A percentile compares a stretch with the other conserved stretches of the same genome.
Conservation (phyloP, 1,140 invertebrate species). For the Aculops lycopersici region DNA sequence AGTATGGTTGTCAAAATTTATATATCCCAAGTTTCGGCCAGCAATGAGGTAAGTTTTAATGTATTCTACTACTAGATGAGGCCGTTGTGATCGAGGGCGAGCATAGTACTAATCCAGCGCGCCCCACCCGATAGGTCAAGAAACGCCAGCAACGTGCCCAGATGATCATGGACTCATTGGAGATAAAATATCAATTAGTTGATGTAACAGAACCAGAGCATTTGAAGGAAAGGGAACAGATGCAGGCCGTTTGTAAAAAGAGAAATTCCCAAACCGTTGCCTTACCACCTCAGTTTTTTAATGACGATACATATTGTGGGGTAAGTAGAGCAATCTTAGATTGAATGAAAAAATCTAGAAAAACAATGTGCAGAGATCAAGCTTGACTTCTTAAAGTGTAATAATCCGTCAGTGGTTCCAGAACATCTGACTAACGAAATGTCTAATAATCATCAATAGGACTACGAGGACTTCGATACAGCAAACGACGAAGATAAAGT, state of each 20-base stretch:
- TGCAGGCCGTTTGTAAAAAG: conserved; percentile 52
- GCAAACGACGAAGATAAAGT: conserved; percentile 63
- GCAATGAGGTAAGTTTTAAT: conserved; percentile 37
- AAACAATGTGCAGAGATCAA: too few species aligned
- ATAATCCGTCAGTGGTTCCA: too few species aligned
- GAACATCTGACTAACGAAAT: background rate
- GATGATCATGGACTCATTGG: conserved; percentile 64
- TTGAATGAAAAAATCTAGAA: conserved; percentile 6
- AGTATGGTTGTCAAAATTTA: conserved; percentile 56
- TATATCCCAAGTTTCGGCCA: conserved; percentile 55
- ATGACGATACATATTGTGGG: conserved; percentile 63
- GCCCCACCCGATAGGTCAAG: conserved; percentile 51
- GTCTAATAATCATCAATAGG: conserved; percentile 22
- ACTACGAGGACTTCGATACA: conserved; percentile 65
- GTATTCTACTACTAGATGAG: too few species aligned
- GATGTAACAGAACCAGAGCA: conserved; percentile 69
- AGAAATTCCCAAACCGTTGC: conserved; percentile 32
- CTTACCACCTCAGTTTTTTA: conserved; percentile 65
- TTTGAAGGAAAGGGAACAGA: conserved; percentile 57
- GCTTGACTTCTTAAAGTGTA: too few species aligned
- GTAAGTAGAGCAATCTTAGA: conserved; percentile 21
- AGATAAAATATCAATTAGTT: conserved; percentile 47
- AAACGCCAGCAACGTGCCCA: conserved; percentile 62
- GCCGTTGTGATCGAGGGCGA: too few species aligned
- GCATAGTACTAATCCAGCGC: too few species aligned